These are phyloP conservation scores for Terebella lapidaria DNA, from an alignment of 2,888 invertebrate genomes.

Conservation along the genomic window DNA sequence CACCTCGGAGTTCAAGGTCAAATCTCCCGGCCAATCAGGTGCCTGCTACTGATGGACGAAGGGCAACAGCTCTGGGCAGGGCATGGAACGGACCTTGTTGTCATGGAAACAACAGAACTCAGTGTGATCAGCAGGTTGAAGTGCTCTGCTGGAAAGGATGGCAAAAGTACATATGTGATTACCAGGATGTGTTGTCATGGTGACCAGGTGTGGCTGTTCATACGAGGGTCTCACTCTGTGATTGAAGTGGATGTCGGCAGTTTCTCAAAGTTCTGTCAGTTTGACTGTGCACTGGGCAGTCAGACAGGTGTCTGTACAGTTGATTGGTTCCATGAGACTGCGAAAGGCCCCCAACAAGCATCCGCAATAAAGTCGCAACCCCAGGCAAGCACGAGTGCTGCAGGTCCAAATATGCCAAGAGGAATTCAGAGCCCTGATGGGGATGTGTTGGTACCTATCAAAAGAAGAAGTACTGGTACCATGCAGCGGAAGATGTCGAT, in stretches of 20 bases:
- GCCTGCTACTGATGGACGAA: background rate
- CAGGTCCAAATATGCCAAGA: background rate
- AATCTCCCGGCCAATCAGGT: background rate
- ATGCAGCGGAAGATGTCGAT: background rate
- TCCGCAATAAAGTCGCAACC: background rate
- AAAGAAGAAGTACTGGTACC: background rate
- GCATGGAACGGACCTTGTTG: background rate
- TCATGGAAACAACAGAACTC: background rate
- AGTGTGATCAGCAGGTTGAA: background rate
- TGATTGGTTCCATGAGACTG: background rate
- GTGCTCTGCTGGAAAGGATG: background rate
- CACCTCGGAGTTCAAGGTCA: background rate
- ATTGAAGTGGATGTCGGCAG: conserved; percentile 16
- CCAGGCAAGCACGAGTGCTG: background rate
- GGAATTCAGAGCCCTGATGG: background rate
- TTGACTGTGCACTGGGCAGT: conserved; percentile 11
- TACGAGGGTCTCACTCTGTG: background rate
- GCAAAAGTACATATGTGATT: background rate
- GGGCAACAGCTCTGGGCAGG: background rate
- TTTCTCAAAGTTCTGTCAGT: conserved; percentile 5
- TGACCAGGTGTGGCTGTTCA: conserved; percentile 18
- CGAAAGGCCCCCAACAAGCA: too few species aligned
- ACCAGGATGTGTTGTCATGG: conserved; percentile 5
- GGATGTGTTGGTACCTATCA: background rate
- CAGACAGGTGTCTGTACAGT: background rate